These are phyloP conservation scores for Rhipidura dahli DNA, from an alignment of 2,113 vertebrate genomes.

Conservation along the genomic window DNA sequence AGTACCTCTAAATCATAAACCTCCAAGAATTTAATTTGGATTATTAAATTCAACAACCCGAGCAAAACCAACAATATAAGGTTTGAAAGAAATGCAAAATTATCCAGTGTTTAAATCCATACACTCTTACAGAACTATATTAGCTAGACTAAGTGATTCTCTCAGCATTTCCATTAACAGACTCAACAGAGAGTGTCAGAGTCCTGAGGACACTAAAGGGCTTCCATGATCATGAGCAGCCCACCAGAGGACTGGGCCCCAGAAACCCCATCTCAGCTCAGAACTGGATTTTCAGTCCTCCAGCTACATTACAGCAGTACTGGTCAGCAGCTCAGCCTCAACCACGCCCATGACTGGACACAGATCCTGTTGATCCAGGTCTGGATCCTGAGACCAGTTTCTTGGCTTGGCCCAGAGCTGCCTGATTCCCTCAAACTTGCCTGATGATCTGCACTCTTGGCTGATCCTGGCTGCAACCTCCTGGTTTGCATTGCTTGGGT, in stretches of 20 bases:
- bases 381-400: background rate
- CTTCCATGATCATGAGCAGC: background rate
- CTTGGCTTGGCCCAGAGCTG: background rate
- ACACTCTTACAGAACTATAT: background rate
- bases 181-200: background rate
- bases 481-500: background rate
- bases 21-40: background rate
- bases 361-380: background rate
- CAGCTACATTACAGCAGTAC: background rate
- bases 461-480: background rate
- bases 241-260: background rate
- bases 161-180: background rate
- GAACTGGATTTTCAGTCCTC: background rate
- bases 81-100: background rate
- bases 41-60: background rate
- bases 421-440: background rate
- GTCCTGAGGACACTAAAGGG: background rate
- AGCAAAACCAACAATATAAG: background rate
- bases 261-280: background rate
- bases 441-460: background rate
- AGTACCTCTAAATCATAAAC: background rate
- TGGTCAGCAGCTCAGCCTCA: fast-evolving
- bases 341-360: background rate
- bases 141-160: background rate
- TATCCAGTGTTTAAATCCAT: background rate